Evolutionary conservation across 2,113 vertebrate genomes (phyloP).

Genomic region (Rhea pennata): DNA sequence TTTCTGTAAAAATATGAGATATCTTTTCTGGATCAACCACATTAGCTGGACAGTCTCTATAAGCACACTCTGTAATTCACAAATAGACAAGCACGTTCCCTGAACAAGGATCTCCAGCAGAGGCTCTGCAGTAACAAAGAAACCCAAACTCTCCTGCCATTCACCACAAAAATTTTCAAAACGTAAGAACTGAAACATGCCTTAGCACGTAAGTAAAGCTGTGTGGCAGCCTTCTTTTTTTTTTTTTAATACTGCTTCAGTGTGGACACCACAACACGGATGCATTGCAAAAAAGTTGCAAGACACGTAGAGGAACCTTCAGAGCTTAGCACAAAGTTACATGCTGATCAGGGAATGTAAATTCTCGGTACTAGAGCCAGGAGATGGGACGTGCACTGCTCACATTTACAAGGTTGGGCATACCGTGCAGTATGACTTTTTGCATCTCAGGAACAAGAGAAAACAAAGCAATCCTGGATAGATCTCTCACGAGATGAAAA

Average conservation of each 20-base stretch:
- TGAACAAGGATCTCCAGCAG: background rate
- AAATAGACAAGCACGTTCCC: background rate
- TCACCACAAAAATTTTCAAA: background rate
- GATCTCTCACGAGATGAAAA: background rate
- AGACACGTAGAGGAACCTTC: background rate
- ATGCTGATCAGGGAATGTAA: fast-evolving
- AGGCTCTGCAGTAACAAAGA: background rate
- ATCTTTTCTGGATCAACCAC: background rate
- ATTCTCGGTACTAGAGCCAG: background rate
- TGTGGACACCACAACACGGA: fast-evolving
- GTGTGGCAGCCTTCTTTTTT: background rate
- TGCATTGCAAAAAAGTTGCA: background rate
- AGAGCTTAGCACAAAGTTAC: fast-evolving
- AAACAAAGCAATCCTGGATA: background rate
- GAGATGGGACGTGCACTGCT: background rate
- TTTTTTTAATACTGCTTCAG: background rate
- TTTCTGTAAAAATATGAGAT: background rate
- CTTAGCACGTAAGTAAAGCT: background rate
- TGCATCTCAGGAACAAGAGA: background rate
- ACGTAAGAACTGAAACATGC: background rate
- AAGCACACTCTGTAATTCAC: background rate
- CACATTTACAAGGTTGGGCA: background rate
- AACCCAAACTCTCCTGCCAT: background rate
- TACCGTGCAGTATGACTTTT: background rate
- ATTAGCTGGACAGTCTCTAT: background rate